Evolutionary conservation across 2,113 vertebrate genomes (phyloP).

Genomic region (Tiliqua scincoides): DNA sequence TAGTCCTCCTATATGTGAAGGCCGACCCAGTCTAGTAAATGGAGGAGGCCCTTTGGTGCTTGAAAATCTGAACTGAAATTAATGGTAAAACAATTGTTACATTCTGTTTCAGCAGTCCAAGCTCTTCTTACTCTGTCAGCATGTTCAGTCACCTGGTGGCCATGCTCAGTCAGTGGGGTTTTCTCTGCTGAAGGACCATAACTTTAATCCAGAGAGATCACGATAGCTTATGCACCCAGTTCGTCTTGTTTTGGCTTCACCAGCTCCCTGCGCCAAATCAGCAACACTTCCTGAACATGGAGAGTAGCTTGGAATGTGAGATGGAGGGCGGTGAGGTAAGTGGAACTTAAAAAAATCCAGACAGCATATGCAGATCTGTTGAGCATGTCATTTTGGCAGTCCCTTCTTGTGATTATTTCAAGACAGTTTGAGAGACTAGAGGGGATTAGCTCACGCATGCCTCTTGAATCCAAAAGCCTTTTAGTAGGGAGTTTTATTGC

Average conservation of each 20-base stretch:
- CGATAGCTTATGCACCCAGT: background rate
- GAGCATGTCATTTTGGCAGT: constrained; percentile 1
- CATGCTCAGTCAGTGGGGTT: background rate
- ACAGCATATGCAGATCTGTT: background rate
- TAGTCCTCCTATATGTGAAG: background rate
- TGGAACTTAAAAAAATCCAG: background rate
- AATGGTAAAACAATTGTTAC: background rate
- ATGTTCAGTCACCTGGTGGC: background rate
- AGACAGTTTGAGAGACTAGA: constrained; percentile 18
- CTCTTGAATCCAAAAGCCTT: background rate
- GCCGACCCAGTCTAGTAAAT: background rate
- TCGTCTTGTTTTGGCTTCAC: background rate
- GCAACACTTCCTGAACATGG: background rate
- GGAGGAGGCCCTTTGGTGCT: background rate
- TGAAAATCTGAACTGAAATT: background rate
- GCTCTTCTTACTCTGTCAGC: background rate
- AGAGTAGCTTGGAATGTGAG: background rate
- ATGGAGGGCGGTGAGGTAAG: background rate
- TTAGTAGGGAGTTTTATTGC: constrained; percentile 40
- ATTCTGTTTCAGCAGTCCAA: background rate
- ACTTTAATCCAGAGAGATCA: background rate
- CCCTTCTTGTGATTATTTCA: constrained; percentile 19
- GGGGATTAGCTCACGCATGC: constrained; percentile 12
- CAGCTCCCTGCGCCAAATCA: background rate
- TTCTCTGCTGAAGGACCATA: background rate